Percentiles rank a stretch among this genome's conserved stretches.
Conservation (phyloP, 1,140 invertebrate species). For the Apis florea region DNA sequence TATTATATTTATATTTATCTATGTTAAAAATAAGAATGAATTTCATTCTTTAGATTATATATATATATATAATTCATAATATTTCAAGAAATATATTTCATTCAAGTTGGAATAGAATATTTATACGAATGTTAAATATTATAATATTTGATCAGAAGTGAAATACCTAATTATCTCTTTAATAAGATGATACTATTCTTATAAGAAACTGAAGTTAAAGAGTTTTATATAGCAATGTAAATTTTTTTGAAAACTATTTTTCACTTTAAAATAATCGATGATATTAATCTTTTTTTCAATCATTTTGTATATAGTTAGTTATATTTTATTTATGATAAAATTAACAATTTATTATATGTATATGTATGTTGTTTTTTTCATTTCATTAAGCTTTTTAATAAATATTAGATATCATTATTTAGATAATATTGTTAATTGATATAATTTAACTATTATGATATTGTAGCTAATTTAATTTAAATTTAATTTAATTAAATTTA, state of each 20-base stretch:
- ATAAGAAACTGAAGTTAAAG: background rate
- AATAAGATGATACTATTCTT: background rate
- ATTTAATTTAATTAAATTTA: too few species aligned
- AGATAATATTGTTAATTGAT: too few species aligned
- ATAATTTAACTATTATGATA: too few species aligned
- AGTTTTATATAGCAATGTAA: background rate
- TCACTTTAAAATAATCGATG: background rate
- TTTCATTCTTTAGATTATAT: background rate
- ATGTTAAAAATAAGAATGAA: background rate
- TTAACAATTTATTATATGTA: too few species aligned
- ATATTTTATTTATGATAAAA: background rate
- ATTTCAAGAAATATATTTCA: conserved; percentile 13
- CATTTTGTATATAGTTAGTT: background rate
- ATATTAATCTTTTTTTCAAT: background rate
- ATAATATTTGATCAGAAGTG: background rate
- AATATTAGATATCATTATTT: too few species aligned
- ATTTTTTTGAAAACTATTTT: background rate
- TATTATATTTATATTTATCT: background rate
- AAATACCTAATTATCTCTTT: background rate
- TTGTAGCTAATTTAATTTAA: too few species aligned
- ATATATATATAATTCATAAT: background rate
- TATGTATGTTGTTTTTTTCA: too few species aligned
- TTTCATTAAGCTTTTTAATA: background rate
- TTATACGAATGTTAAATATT: background rate
- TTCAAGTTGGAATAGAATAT: background rate